Conservation (phyloP, 2,797 vertebrate species). For the Australoheros facetus region DNA sequence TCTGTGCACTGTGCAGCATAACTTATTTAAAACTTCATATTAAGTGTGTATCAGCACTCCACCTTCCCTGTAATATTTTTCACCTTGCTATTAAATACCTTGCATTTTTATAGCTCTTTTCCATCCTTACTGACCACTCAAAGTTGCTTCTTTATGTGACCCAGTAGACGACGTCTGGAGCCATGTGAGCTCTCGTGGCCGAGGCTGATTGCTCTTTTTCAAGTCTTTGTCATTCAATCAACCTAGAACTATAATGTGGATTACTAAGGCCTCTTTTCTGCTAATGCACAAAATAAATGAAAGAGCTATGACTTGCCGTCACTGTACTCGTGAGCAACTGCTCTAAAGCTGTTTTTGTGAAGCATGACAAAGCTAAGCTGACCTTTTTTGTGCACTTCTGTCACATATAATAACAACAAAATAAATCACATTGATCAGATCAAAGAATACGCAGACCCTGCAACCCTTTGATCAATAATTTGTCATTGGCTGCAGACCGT, state of each 20-base stretch:
- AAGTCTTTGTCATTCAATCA: constrained; percentile 27
- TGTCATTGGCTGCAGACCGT: not conserved
- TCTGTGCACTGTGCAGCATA: not conserved
- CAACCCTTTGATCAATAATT: not conserved
- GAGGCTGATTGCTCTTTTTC: constrained; percentile 24
- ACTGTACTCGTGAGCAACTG: not conserved
- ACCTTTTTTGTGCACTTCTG: not conserved
- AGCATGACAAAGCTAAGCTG: not conserved
- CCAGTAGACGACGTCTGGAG: constrained; percentile 27
- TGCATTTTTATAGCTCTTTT: not conserved
- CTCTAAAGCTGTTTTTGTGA: not conserved
- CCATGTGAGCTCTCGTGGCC: not conserved
- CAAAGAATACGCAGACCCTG: not conserved
- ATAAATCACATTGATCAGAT: not conserved
- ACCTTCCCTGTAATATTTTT: constrained; percentile 1
- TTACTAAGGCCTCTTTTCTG: constrained; percentile 3
- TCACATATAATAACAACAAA: not conserved
- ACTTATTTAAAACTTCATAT: constrained; percentile 6
- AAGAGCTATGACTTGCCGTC: not conserved
- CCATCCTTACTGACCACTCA: not conserved
- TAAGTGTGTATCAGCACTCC: not conserved
- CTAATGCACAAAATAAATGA: constrained; percentile 16
- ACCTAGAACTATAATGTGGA: constrained; percentile 3
- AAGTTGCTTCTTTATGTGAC: constrained; percentile 4
- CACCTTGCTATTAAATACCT: not conserved